Conservation (phyloP, 2,797 vertebrate species). For the Malurus splendens region DNA sequence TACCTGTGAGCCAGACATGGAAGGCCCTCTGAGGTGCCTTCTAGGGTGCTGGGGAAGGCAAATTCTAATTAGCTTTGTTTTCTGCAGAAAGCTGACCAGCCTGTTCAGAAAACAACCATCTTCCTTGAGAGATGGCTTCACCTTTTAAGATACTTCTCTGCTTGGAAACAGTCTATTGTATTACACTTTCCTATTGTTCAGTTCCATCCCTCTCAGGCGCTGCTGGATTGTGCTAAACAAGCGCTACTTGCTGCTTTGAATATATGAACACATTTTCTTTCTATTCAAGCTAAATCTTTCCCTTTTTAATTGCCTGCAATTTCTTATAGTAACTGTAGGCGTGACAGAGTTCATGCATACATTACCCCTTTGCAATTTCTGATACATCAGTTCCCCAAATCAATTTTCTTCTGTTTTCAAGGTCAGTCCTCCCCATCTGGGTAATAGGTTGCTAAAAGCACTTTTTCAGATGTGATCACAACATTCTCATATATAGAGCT, state of each 20-base stretch:
- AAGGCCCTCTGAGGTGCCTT: not conserved
- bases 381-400: conserved; percentile 1
- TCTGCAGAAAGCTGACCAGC: not conserved
- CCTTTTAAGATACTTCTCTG: conserved; percentile 3
- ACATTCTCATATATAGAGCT: not conserved
- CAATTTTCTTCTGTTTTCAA: conserved; percentile 28
- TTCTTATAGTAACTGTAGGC: conserved; percentile 24
- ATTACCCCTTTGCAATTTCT: conserved; percentile 27
- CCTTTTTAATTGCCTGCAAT: conserved; percentile 37
- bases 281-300: conserved; percentile 13
- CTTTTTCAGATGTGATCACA: not conserved
- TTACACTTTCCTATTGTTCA: conserved; percentile 17
- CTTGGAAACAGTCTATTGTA: not conserved
- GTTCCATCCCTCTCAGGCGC: not conserved
- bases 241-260: not conserved
- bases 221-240: conserved; percentile 5
- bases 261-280: conserved; percentile 7
- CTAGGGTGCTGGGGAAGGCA: not conserved
- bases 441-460: conserved; percentile 18
- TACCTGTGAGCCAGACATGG: not conserved
- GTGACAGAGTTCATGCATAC: conserved; percentile 23
- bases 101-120: not conserved
- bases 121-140: not conserved
- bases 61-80: not conserved
- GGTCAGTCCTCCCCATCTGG: not conserved